phyloP scores from a whole-genome alignment of 1,140 invertebrate genomes.

The Scaptomyza hsui region DNA sequence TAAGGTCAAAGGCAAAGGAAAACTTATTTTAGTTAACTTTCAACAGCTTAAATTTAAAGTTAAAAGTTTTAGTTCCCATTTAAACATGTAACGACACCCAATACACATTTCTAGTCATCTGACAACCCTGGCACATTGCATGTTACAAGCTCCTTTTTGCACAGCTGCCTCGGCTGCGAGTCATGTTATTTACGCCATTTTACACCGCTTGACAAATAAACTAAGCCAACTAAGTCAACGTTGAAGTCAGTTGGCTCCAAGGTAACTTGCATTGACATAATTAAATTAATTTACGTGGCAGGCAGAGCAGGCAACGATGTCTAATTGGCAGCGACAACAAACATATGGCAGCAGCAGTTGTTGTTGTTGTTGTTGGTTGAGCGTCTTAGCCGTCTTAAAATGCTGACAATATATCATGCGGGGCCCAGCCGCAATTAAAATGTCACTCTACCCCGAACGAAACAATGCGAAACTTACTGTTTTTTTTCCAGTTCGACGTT shows the following conservation, averaged over 20 bases:
- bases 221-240: constrained; percentile 65
- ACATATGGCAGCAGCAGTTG: constrained; percentile 60
- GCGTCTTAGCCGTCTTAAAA: constrained; percentile 5
- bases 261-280: constrained; percentile 81
- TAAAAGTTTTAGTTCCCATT: neutral
- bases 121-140: constrained; percentile 59
- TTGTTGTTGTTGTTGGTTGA: constrained; percentile 32
- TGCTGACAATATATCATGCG: constrained; percentile 63
- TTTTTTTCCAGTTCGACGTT: constrained; percentile 1
- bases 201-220: constrained; percentile 78
- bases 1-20: too few species aligned
- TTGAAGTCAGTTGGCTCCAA: constrained; percentile 47
- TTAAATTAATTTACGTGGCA: constrained; percentile 82
- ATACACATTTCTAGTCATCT: constrained; percentile 19
- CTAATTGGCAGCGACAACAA: constrained; percentile 78
- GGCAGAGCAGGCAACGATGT: constrained; percentile 59
- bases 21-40: too few species aligned
- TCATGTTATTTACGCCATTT: constrained; percentile 79
- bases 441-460: constrained; percentile 58
- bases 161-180: constrained; percentile 17
- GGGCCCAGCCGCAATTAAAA: constrained; percentile 65
- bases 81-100: neutral
- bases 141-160: constrained; percentile 49
- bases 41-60: neutral
- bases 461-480: constrained; percentile 49